These are phyloP conservation scores for Passerina amoena DNA, from an alignment of 2,113 vertebrate species.

Conservation along the genomic window DNA sequence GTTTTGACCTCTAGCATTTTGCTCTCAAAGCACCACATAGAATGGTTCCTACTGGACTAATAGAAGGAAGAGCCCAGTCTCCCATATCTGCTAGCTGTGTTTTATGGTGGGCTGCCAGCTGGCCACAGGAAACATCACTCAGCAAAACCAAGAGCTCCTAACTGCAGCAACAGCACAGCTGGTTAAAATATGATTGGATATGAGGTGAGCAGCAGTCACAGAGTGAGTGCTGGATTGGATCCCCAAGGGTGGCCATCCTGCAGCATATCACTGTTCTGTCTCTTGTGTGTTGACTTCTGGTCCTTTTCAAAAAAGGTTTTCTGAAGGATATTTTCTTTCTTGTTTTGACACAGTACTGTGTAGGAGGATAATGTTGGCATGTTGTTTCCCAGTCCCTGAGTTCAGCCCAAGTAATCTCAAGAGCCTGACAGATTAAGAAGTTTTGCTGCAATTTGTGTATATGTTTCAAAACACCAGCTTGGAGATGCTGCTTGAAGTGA, in stretches of 20 bases:
- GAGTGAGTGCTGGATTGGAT: background rate
- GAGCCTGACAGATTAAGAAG: background rate
- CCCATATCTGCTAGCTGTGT: background rate
- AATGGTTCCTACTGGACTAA: background rate
- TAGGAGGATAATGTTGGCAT: background rate
- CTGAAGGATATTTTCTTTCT: background rate
- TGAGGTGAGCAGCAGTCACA: background rate
- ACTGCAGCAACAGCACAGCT: background rate
- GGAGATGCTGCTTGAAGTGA: background rate
- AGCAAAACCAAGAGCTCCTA: background rate
- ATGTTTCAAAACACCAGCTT: background rate
- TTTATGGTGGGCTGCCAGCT: background rate
- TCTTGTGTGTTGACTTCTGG: background rate
- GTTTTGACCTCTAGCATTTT: background rate
- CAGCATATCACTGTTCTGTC: background rate
- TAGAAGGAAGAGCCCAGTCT: background rate
- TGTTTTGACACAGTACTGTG: background rate
- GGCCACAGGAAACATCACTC: background rate
- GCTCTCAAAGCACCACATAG: background rate
- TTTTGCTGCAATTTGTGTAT: background rate
- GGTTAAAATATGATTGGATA: background rate
- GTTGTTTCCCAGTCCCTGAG: background rate
- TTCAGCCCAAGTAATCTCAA: background rate
- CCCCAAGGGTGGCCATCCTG: background rate
- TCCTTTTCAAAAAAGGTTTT: background rate